Evolutionary conservation across 2,797 vertebrate species (phyloP), one percentile per base, ranked within the genome.

Genomic region (Coilia nasus): DNA sequence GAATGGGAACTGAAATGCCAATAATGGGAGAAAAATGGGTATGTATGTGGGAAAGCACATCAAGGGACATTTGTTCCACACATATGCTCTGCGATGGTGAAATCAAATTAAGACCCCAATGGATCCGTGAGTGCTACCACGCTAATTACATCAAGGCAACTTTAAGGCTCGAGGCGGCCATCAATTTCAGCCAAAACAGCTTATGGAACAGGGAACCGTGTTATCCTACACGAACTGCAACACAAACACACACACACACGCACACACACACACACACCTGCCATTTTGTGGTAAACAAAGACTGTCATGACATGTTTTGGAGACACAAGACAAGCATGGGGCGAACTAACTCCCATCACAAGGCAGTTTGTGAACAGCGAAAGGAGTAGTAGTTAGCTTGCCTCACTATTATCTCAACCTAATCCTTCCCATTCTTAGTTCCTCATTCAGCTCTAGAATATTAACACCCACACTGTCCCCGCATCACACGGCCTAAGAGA

Each of bases 101-200:
- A 56, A 78, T 84, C 83, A 56, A 78, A 78, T 78, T 9, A 78
- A 44, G 71, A 21, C 17, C 35, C 71, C 71, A n/a, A 78, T 44
- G 71, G 71, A 44, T 44, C 31, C 17, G 41, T 78, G 71, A 78
- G 17, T 78, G 71, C 71, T 78, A 17, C 31, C 31, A 1, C 19
- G 7, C 35, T 78, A 78, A 78, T 78, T 78, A 44, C 31, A 44
- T 78, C 21, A 78, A 78, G 7, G 31, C 31, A 19, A 78, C 35
- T 78, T 78, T 31, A 41, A 78, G 71, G 71, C 71, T 78, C 31
- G 35, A 44, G 35, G 71, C 1, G 31, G 6, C 15, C 71, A 44
- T 78, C 19, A 41, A 78, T 44, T 78, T 78, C 35, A 78, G 35
- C 35, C 31, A 17, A 44, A 78, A 44, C 19, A 21, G 71, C 71